Evolutionary conservation across 2,888 invertebrate species (phyloP), one percentile per base, ranked within the genome.

Genomic region (Hetaerina titia): DNA sequence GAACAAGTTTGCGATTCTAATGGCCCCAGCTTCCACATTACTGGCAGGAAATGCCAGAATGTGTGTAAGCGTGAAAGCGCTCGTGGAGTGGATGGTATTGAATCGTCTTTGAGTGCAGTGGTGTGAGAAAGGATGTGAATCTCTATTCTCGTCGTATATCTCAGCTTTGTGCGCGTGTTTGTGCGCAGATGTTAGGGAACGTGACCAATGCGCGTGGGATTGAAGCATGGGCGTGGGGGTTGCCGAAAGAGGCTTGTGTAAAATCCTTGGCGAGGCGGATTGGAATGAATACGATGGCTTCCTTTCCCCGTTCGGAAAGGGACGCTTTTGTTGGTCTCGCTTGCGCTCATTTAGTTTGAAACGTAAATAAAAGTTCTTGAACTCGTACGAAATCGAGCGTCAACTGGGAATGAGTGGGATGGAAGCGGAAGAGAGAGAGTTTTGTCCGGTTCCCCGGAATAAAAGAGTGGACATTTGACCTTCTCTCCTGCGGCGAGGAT

Each of bases 391-490:
- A 81, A 81, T 25, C 25, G 81, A 81, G 81, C 19, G 81, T 81
- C 31, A 13, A 13, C 81, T 81, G 81, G 81, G 81, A 11, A 31
- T 9, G 5, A 31, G 25, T 15, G 31, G 81, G 22, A 31, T 1
- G 31, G 81, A 8, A 31, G 31, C 2, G 31, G 81, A 31, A 22
- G 11, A 81, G 31, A 11, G 31, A n/a, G 31, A 81, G 81, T 81
- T 25, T 31, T 81, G 81, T 81, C 25, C 25, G 81, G 81, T 31
- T 81, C 81, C 31, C 81, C 31, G 81, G 81, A 81, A 81, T 81
- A 31, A 81, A 81, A 81, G 81, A 81, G 81, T 81, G 81, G 81
- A 81, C 81, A 81, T 81, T 81, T 81, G 81, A 81, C 81, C 81
- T 81, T 81, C 81, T 81, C 31, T 22, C 81, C 81, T 31, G 81